Percentiles rank a stretch among this genome's conserved stretches.
Conservation (phyloP, 92 coral and sea anemone genomes). For the Parazoanthus atlanticus region DNA sequence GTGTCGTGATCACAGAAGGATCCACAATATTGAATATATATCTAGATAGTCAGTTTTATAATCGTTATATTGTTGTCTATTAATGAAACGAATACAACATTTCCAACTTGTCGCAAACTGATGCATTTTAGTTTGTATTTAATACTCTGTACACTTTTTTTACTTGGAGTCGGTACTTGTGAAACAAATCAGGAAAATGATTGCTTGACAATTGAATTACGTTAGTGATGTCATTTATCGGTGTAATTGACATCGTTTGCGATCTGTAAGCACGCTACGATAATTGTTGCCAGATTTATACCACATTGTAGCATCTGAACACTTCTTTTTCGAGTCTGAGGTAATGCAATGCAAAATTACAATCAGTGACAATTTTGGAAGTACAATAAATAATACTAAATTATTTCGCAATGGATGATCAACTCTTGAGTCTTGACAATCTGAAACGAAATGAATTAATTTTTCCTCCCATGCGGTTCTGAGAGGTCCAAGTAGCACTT, state of each 20-base stretch:
- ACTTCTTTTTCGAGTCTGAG: background rate
- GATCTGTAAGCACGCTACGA: background rate
- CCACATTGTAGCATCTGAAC: background rate
- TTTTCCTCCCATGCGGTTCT: no score
- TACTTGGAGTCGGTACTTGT: background rate
- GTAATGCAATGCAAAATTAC: no score
- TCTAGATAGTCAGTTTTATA: background rate
- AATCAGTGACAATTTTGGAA: no score
- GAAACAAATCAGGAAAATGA: no score
- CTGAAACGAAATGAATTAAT: no score
- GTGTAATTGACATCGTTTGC: background rate
- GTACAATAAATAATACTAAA: no score
- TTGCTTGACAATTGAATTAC: background rate
- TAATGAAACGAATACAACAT: background rate
- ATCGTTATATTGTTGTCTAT: background rate
- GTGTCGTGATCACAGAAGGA: background rate
- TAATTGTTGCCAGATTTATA: background rate
- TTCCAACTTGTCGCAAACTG: background rate
- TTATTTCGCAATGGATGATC: no score
- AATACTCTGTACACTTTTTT: background rate
- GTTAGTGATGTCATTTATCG: conserved; percentile 27
- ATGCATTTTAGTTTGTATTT: background rate
- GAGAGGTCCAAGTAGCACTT: no score
- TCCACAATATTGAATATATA: background rate
- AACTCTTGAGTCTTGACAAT: no score